phyloP scores from a whole-genome alignment of 2,888 invertebrate species.

The Acronicta psi region DNA sequence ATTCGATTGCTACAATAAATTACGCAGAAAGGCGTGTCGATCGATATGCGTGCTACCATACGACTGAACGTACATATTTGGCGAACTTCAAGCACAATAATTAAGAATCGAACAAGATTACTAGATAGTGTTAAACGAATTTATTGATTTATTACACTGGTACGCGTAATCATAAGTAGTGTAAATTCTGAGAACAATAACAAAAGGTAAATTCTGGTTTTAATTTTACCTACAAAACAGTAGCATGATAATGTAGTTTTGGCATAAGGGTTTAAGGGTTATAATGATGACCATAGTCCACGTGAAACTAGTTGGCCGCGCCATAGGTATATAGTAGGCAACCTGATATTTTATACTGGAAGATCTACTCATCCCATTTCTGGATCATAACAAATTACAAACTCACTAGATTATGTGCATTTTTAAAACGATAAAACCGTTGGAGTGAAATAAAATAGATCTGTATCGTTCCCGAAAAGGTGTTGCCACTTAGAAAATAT shows the following conservation, averaged over 20 bases:
- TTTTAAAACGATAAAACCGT: conserved; percentile 36
- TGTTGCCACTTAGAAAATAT: conserved; percentile 1
- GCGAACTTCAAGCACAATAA: conserved; percentile 67
- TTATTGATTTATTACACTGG: conserved; percentile 51
- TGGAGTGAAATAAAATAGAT: conserved; percentile 38
- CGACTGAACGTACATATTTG: conserved; percentile 67
- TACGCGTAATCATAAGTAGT: not conserved
- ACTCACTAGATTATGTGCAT: conserved; percentile 50
- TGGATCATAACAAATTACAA: conserved; percentile 31
- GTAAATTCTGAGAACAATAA: conserved; percentile 4
- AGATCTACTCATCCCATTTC: conserved; percentile 27
- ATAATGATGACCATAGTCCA: no score
- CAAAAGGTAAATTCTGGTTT: no score
- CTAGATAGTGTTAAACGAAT: conserved; percentile 67
- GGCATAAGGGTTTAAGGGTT: no score
- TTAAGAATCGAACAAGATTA: conserved; percentile 64
- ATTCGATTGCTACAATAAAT: conserved; percentile 48
- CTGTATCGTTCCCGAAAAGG: conserved; percentile 27
- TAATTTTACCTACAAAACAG: not conserved
- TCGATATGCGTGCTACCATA: conserved; percentile 69
- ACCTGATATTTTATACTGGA: conserved; percentile 5
- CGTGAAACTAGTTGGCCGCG: no score
- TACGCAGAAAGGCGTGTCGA: conserved; percentile 68
- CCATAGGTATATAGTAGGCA: no score
- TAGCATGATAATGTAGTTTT: no score